A percentile compares a stretch with the other conserved stretches of the same genome.
Conservation (phyloP, 2,888 invertebrate species). For the Drosophila seclusa region DNA sequence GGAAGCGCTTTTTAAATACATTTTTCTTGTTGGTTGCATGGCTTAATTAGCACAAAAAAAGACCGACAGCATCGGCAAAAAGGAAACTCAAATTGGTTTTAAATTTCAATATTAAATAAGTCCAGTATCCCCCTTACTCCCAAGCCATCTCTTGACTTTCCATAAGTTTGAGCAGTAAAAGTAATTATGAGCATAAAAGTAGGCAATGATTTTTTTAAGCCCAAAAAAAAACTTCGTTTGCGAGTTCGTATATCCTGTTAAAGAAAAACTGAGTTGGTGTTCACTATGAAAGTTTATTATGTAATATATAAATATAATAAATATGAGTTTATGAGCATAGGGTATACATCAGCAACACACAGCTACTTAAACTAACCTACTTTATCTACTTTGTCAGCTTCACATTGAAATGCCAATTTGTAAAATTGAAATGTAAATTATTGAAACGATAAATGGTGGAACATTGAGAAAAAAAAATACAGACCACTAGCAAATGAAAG, state of each 20-base stretch:
- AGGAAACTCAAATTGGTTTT: conserved; percentile 62
- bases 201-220: conserved; percentile 36
- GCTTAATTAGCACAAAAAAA: conserved; percentile 68
- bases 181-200: conserved; percentile 64
- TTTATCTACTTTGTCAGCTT: conserved; percentile 15
- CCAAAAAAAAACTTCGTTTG: background rate
- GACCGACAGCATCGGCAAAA: conserved; percentile 34
- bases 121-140: conserved; percentile 6
- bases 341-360: background rate
- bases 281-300: background rate
- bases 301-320: background rate
- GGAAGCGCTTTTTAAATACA: conserved; percentile 10
- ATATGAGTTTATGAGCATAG: background rate
- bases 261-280: background rate
- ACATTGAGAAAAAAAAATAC: background rate
- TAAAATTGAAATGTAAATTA: conserved; percentile 67
- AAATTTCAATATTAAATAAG: conserved; percentile 63
- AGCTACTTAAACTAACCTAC: background rate
- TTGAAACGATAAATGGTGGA: conserved; percentile 56
- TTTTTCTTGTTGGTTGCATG: conserved; percentile 33
- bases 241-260: background rate
- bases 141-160: conserved; percentile 16
- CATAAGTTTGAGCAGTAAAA: conserved; percentile 25
- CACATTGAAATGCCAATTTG: conserved; percentile 59
- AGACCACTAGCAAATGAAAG: conserved; percentile 3